These are phyloP conservation scores for Bolborhynchus lineola DNA, from an alignment of 2,113 vertebrate genomes.

Conservation along the genomic window DNA sequence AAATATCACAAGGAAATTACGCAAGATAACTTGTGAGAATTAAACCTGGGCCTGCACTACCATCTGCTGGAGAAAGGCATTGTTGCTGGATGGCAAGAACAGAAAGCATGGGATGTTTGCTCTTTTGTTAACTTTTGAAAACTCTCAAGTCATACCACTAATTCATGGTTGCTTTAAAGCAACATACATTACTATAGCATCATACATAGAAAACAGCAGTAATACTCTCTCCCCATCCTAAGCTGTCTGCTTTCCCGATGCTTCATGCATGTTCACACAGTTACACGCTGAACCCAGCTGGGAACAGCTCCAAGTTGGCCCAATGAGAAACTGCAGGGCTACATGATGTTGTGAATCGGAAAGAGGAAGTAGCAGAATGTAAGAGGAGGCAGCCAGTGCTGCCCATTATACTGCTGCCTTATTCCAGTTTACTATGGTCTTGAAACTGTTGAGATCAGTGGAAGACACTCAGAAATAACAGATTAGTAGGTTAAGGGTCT, in stretches of 20 bases:
- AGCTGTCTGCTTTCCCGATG: background rate
- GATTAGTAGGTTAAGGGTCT: background rate
- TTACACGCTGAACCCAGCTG: background rate
- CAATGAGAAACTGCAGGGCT: background rate
- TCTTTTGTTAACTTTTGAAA: background rate
- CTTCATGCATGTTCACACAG: rapidly evolving
- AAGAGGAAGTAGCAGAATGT: background rate
- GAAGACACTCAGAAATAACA: background rate
- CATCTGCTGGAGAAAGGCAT: slow-evolving; percentile 34
- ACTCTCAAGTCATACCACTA: background rate
- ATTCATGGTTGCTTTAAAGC: background rate
- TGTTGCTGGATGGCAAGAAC: background rate
- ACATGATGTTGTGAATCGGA: background rate
- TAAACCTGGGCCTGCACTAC: background rate
- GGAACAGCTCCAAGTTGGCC: background rate
- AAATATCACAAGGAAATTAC: background rate
- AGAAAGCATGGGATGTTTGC: background rate
- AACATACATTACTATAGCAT: rapidly evolving
- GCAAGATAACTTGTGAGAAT: background rate
- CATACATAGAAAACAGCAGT: background rate
- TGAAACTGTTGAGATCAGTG: background rate
- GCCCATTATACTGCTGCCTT: background rate
- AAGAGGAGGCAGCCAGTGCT: background rate
- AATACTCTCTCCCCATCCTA: background rate
- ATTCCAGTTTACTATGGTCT: background rate